Base-by-base conservation (phyloP, 2,797 vertebrate genomes). In the Sciaenops ocellatus region DNA sequence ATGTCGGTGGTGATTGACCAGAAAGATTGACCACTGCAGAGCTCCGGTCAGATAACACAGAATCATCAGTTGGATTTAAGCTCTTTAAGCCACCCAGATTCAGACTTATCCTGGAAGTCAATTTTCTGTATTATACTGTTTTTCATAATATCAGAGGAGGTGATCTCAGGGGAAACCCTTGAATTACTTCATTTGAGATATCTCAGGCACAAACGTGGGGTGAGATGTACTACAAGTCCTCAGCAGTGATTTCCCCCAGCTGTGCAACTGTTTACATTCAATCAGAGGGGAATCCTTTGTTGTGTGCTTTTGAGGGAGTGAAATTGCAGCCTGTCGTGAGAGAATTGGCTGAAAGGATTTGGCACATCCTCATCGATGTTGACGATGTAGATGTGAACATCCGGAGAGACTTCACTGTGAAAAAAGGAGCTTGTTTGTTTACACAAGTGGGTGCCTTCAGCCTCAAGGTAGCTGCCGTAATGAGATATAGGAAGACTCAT, bases 291-390 rank as follows among this genome's bases (percentile, higher is more conserved):
- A 54, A 60, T 78, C 64, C 72, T 63, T 71, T 63, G 44, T 59
- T 74, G 71, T 65, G 46, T 48, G 20, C 3, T 48, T 47, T 46
- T 63, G 55, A 69, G 20, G 46, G 57, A 42, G 22, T 51, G 46
- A 74, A 83, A 80, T 79, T 41, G 54, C 60, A 77, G 64, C 30
- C 26, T 61, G 66, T 57, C 8, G 20, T 38, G 66, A 69, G 73
- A 72, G 78, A 68, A 63, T 26, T 48, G 38, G 47, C 60, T 80
- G 6, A 82, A 87, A 85, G 88, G 82, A 89, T 80, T 90, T 91
- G 65, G 66, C 83, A 63, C 81, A 15, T 90, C 81, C 75, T 86
- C 82, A 42, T 46, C 51, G 12, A 15, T 80, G 87, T 92, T 87
- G 88, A 89, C 85, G 9, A 48, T 79, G 78, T 83, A 59, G 77